phyloP scores from a whole-genome alignment of 2,113 vertebrate genomes.

The Sander lucioperca region DNA sequence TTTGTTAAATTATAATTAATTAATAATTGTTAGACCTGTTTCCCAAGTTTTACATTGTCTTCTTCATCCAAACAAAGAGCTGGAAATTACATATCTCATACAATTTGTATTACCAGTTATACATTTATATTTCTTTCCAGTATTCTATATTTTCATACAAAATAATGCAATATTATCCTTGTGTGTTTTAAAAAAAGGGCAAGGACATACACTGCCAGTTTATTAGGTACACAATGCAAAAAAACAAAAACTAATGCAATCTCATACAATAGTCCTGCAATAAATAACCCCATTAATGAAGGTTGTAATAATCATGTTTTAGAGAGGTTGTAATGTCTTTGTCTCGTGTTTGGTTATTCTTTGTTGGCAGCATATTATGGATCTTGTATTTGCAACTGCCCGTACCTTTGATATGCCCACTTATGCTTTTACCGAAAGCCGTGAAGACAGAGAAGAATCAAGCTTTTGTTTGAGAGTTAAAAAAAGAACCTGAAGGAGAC shows the following conservation, averaged over 20 bases:
- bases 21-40: too few species aligned
- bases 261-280: background rate
- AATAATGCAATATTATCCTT: too few species aligned
- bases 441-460: background rate
- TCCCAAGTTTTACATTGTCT: too few species aligned
- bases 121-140: background rate
- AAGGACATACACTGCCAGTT: too few species aligned
- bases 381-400: background rate
- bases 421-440: background rate
- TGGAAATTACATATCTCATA: too few species aligned
- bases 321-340: background rate
- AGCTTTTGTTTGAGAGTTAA: constrained; percentile 33
- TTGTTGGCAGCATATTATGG: background rate
- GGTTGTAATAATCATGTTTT: background rate
- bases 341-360: background rate
- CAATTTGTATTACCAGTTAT: too few species aligned
- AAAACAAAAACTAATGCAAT: background rate
- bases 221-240: too few species aligned
- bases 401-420: constrained; percentile 21
- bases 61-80: too few species aligned
- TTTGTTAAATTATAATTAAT: too few species aligned
- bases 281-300: background rate
- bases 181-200: too few species aligned
- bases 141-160: too few species aligned
- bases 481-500: constrained; percentile 13